Conservation (phyloP, 2,797 vertebrate species). For the Tiaroga cobitis region DNA sequence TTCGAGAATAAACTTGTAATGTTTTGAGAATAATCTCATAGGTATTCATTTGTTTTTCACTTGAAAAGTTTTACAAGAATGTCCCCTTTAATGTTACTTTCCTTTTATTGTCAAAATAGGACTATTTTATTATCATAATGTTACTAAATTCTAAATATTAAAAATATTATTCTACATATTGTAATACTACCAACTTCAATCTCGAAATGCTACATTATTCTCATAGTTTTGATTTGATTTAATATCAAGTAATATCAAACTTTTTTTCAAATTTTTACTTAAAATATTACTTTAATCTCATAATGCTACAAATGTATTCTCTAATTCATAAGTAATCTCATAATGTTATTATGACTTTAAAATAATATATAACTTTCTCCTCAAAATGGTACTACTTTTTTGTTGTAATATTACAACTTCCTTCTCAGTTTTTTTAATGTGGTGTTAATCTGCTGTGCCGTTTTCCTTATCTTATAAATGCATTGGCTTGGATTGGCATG, state of each 20-base stretch:
- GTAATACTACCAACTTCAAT: not conserved
- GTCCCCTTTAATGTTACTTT: not conserved
- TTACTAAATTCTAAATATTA: not conserved
- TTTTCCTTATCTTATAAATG: conserved; percentile 12
- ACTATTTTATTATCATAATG: not conserved
- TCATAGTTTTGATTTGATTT: not conserved
- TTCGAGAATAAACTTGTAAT: not conserved
- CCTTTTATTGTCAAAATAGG: not conserved
- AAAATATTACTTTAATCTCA: not conserved
- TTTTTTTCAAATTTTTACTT: not conserved
- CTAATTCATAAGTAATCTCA: not conserved
- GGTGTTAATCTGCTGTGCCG: not conserved
- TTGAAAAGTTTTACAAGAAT: not conserved
- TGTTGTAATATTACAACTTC: too few species aligned
- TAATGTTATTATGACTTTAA: not conserved
- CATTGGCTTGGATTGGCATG: conserved; percentile 11
- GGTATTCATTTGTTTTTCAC: not conserved
- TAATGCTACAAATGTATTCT: not conserved
- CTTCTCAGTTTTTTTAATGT: too few species aligned
- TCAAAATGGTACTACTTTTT: too few species aligned
- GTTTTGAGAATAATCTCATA: not conserved
- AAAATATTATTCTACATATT: not conserved
- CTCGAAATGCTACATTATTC: not conserved
- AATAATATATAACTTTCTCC: too few species aligned
- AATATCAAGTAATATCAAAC: not conserved